Evolutionary conservation across 2,797 vertebrate genomes (phyloP).

Genomic region (Peromyscus nudipes): DNA sequence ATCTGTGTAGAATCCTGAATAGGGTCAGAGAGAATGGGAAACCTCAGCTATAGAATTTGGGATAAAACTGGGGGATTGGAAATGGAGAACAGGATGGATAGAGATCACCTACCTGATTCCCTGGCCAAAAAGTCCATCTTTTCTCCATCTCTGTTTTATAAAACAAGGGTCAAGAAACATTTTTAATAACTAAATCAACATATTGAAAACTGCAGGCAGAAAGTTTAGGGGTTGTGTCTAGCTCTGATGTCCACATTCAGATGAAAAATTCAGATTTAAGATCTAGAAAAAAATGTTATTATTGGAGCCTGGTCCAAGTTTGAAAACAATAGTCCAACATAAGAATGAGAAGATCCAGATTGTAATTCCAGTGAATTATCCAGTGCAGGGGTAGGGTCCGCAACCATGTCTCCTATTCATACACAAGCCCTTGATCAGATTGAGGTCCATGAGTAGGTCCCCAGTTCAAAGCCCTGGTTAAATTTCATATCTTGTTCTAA

Average conservation of each 20-base stretch:
- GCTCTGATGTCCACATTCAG: neutral
- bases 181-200: neutral
- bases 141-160: neutral
- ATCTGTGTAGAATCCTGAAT: neutral
- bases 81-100: neutral
- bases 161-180: neutral
- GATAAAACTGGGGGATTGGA: neutral
- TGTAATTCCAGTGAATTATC: neutral
- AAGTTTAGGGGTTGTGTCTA: neutral
- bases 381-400: neutral
- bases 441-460: neutral
- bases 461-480: neutral
- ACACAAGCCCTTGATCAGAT: neutral
- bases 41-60: neutral
- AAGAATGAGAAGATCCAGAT: neutral
- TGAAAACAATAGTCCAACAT: neutral
- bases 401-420: neutral
- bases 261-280: neutral
- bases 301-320: neutral
- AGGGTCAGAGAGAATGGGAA: neutral
- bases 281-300: neutral
- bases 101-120: neutral
- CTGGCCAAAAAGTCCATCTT: neutral
- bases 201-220: neutral
- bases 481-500: neutral